Evolutionary conservation across 2,888 invertebrate species (phyloP), one percentile per base, ranked within the genome.

Genomic region (Luperina testacea): DNA sequence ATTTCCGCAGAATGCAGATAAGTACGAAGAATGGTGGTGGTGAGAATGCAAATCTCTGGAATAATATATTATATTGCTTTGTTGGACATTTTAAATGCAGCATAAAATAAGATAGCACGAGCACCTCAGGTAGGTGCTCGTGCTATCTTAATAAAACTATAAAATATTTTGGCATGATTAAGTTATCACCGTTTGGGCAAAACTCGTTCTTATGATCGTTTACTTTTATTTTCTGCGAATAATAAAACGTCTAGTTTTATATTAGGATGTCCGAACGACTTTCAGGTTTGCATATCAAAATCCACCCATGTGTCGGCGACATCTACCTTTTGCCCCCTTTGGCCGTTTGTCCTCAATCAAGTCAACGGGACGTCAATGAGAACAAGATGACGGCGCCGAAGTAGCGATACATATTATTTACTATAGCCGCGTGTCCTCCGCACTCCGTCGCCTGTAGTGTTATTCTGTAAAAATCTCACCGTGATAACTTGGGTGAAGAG

Each of bases 1-100:
- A 84, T 87, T 84, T 82, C 80, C 71, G 71, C 72, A 82, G 83
- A 84, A 87, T 83, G 79, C 87, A 85, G 79, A 87, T 86, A 32
- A 32, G 32, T 32, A 77, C 27, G 63, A 61, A 67, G 69, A 78
- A 68, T 69, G 20, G 57, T 76, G 72, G 67, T 64, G n/a, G 64
- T 75, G 63, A 57, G 76, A 82, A 85, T 83, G 81, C 72, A 80
- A 89, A 85, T 77, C 57, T 82, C 15, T 57, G 15, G 42, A 77
- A 76, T 78, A 77, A 85, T 61, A 61, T 70, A 51, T 65, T 27
- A 48, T 73, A 77, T 69, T 51, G 61, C 75, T 67, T 85, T 76
- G 75, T 75, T 81, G 69, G 61, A 75, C 20, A 76, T 79, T 85
- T 80, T 73, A 72, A 82, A 76, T 63, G 72, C 78, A 80, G 42